Base-by-base conservation (phyloP, 1,140 invertebrate species). In the Polypedilum pembai region DNA sequence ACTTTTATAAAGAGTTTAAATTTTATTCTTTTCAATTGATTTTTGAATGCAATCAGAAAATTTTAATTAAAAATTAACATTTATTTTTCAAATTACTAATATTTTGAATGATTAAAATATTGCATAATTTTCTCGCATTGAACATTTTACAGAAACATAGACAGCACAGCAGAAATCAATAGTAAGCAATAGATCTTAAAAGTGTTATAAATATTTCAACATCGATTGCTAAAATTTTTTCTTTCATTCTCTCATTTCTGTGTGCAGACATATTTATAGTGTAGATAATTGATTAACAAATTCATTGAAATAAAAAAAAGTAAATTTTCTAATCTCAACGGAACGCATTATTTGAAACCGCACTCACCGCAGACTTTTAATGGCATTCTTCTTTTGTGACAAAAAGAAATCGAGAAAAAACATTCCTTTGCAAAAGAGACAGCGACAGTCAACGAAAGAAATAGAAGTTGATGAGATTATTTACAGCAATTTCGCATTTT, bases 401-500 rank as follows among this genome's bases (percentile, higher is more conserved):
- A 56, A 56, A 33, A 33, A 5, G 5, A 33, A 33, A n/a, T n/a
- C 45, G 45, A 12, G 4, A 56, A 56, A n/a, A 15, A 15, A 56
- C 24, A 56, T 56, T 56, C 45, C 45, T 56, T 56, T 12, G n/a
- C 5, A 33, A 33, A 5, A 56, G 15, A n/a, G 12, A 56, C 45
- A 56, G n/a, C 12, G n/a, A 56, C 12, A 45, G 41, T 56, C 4
- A 12, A 56, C 45, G n/a, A 56, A 56, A 56, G 3, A 56, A n/a
- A 56, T n/a, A 56, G 3, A 56, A n/a, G 7, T 56, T 56, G 45
- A 56, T 56, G 45, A 56, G 45, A 56, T 56, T 56, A 56, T 56
- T 56, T 56, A 56, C 45, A 56, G 45, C 45, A 56, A 56, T 56
- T 56, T 56, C 12, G 45, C 45, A 56, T 56, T 56, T 33, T 56